Percentiles rank a stretch among this genome's conserved stretches.
phyloP scores from a whole-genome alignment of 2,113 vertebrate genomes.

The Malaclemys terrapin region DNA sequence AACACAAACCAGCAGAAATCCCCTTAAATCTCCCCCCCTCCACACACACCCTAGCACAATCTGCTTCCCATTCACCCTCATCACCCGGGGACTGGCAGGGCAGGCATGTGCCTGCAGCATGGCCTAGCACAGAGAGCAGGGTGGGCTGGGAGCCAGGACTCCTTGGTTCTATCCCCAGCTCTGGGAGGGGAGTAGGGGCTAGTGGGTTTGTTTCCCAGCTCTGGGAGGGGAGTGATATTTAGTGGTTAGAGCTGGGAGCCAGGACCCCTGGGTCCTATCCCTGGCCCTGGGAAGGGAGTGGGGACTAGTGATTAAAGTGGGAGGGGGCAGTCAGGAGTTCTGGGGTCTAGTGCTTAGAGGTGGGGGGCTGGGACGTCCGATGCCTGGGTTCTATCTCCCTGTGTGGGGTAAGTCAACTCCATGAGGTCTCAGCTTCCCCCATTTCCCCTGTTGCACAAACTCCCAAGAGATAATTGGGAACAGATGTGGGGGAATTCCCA shows the following conservation, averaged over 20 bases:
- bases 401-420: neutral
- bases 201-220: too few species aligned
- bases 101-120: neutral
- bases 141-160: neutral
- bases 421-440: neutral
- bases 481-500: neutral
- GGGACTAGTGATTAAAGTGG: too few species aligned
- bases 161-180: neutral
- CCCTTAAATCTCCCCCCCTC: neutral
- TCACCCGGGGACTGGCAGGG: neutral
- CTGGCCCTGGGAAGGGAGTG: neutral
- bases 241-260: neutral
- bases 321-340: neutral
- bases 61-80: neutral
- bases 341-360: neutral
- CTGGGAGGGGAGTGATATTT: neutral
- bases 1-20: neutral
- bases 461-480: neutral
- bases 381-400: neutral
- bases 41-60: neutral
- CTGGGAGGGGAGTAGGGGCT: neutral
- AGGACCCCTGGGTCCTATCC: neutral
- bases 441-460: neutral
- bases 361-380: neutral
- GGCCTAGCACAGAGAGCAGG: neutral